Evolutionary conservation across 2,797 vertebrate species (phyloP).

Genomic region (Rhinoraja longicauda): DNA sequence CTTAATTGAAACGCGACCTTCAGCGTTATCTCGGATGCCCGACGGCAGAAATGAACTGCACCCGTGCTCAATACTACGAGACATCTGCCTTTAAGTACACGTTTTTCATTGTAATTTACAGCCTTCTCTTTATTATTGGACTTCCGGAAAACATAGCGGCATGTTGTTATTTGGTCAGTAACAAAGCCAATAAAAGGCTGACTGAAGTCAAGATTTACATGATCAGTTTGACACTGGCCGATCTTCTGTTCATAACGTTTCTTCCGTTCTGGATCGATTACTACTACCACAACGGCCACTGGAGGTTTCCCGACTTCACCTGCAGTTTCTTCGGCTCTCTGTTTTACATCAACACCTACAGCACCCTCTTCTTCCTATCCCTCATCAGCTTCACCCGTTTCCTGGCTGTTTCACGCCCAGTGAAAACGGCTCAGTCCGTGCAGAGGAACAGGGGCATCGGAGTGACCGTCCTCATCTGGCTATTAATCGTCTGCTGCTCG

Average conservation of each 20-base stretch:
- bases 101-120: neutral
- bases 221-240: neutral
- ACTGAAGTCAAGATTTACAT: conserved; percentile 23
- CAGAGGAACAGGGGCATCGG: neutral
- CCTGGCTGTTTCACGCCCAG: neutral
- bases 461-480: neutral
- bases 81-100: neutral
- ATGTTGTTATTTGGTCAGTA: neutral
- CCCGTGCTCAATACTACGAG: neutral
- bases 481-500: neutral
- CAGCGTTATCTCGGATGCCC: neutral
- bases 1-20: no score
- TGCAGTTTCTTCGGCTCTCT: conserved; percentile 5
- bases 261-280: conserved; percentile 21
- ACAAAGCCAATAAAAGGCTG: neutral
- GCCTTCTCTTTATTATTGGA: neutral
- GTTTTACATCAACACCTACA: conserved; percentile 29
- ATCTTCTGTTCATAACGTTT: neutral
- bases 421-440: neutral
- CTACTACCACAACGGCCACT: neutral
- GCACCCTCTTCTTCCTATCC: neutral
- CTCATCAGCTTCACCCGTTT: conserved; percentile 14
- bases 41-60: neutral
- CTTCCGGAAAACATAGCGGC: neutral
- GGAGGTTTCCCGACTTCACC: neutral